Base-by-base conservation (phyloP, 2,888 invertebrate species). In the Ennomos quercinarius region DNA sequence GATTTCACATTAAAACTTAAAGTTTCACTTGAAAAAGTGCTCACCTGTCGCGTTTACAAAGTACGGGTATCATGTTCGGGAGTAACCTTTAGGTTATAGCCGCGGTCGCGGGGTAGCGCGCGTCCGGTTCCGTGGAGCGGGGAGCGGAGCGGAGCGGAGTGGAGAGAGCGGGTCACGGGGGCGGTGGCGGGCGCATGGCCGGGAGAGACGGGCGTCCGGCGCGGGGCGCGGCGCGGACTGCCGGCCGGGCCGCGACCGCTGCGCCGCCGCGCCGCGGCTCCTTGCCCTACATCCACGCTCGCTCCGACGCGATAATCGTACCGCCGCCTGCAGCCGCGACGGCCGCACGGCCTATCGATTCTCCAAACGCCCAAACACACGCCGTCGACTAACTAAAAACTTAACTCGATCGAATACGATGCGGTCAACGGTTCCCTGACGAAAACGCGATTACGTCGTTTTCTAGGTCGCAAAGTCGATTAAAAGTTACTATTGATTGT, bases 271-370 rank as follows among this genome's bases (percentile, higher is more conserved):
- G 81, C 79, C 83, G 80, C 86, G 82, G 77, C 73, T 76, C 83
- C 75, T 77, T 89, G 91, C 87, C 91, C 91, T 91, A 90, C 83
- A 91, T 91, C 85, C 87, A 80, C 89, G 82, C 83, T 82, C 81
- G 80, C 80, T 74, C 73, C 87, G 80, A 79, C 86, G 86, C 87
- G 84, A 84, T 88, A 87, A 89, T 84, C 84, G 86, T 81, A 81
- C 81, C 76, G 82, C 87, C 82, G 87, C 88, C 86, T 86, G 87
- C 91, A 85, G 81, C 87, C 84, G 79, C 83, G 80, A 70, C 84
- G 83, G 81, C 84, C 86, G 85, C 82, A 83, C 84, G 73, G 73
- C 80, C 80, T 84, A 91, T 91, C 89, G 90, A 91, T 90, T 86
- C 85, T 45, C 9, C 47, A 1, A 43, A 69, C 61, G 71, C 70